Evolutionary conservation across 2,797 vertebrate genomes (phyloP).

Genomic region (Centropyge bicolor): DNA sequence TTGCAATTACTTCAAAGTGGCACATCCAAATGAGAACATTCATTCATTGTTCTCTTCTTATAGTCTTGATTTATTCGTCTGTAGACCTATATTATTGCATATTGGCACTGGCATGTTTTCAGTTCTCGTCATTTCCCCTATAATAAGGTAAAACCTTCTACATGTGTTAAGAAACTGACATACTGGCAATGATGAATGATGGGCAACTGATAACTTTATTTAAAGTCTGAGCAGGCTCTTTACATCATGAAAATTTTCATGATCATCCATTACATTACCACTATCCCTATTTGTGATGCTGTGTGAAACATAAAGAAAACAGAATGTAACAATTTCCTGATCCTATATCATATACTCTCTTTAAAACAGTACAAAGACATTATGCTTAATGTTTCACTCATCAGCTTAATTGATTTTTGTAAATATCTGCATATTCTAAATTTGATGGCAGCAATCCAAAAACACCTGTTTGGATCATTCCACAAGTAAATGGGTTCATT

Average conservation of each 20-base stretch:
- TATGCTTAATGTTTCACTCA: too few species aligned
- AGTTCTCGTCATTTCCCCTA: background rate
- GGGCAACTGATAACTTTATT: background rate
- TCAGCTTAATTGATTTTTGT: too few species aligned
- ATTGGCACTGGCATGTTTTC: background rate
- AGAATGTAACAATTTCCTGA: too few species aligned
- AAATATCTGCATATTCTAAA: too few species aligned
- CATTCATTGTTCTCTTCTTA: slow-evolving; percentile 19
- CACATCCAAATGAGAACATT: background rate
- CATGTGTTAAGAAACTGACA: slow-evolving; percentile 7
- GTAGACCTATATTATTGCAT: background rate
- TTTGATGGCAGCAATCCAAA: too few species aligned
- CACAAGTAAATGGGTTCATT: too few species aligned
- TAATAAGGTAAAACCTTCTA: background rate
- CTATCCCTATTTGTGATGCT: too few species aligned
- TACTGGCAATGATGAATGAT: background rate
- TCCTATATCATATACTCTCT: too few species aligned
- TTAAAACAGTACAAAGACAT: too few species aligned
- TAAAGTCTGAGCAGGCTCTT: background rate
- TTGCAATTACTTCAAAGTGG: slow-evolving; percentile 19
- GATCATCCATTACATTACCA: too few species aligned
- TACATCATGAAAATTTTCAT: background rate
- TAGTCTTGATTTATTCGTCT: background rate
- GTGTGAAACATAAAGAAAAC: too few species aligned
- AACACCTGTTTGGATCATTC: too few species aligned